These are phyloP conservation scores for Hypsopygia costalis DNA, from an alignment of 2,888 invertebrate genomes.

Conservation along the genomic window DNA sequence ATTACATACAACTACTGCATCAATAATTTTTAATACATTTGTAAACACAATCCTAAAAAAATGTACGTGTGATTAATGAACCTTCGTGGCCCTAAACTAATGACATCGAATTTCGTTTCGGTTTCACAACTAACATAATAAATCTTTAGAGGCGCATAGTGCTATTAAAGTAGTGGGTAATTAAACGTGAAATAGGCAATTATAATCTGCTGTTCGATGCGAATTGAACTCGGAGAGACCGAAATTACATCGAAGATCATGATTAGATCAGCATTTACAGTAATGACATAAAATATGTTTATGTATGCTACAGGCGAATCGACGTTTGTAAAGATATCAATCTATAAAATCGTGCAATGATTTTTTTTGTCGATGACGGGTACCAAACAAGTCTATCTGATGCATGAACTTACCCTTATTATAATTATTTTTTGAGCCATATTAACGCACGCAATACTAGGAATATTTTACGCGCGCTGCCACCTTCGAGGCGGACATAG, in stretches of 20 bases:
- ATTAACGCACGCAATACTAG: no score
- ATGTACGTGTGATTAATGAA: conserved; percentile 49
- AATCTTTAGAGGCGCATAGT: conserved; percentile 43
- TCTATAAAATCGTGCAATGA: conserved; percentile 7
- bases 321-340: conserved; percentile 16
- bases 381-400: no score
- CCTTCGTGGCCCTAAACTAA: conserved; percentile 48
- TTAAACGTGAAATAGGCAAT: conserved; percentile 24
- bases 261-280: conserved; percentile 17
- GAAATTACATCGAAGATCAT: conserved; percentile 15
- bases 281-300: conserved; percentile 15
- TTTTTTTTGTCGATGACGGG: no score
- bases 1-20: background rate
- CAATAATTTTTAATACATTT: conserved; percentile 28
- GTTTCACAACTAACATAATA: conserved; percentile 51
- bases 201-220: conserved; percentile 8
- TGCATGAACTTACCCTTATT: no score
- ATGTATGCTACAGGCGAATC: background rate
- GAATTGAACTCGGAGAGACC: conserved; percentile 14
- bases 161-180: conserved; percentile 33
- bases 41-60: conserved; percentile 35
- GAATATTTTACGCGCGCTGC: no score
- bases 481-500: no score
- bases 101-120: conserved; percentile 50
- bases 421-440: no score